Base-by-base conservation (phyloP, 2,888 invertebrate species). In the Coleophora flavipennella region DNA sequence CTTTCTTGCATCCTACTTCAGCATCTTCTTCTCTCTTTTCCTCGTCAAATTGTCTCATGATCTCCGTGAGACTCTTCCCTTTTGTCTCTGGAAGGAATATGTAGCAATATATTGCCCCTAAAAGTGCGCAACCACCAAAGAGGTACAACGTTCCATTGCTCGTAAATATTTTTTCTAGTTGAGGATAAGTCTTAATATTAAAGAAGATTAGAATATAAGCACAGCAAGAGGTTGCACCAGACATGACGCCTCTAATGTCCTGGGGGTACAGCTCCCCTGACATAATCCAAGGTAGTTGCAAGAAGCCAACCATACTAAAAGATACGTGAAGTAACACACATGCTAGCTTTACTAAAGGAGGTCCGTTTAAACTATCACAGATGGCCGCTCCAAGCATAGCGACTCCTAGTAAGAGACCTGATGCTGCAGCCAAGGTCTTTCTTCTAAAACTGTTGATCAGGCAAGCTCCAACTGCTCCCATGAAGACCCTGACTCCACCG, bases 241-340 rank as follows among this genome's bases (percentile, higher is more conserved):
- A 88, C 86, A 91, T 88, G 0, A 90, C 86, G 0, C 91, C 90
- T 49, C 92, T 75, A 2, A 90, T 89, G 41, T 87, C 86, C 46
- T 91, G 79, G 2, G 91, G 91, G 53, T 91, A 92, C 33, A 92
- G 60, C 56, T 92, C 92, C 1, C 91, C 91, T 0, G 89, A 91
- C 88, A 92, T 88, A 25, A 92, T 88, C 91, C 91, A 92, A 0
- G 92, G 92, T 3, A 92, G 74, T 14, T 91, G 92, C 0, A 92
- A 66, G 65, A 90, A 91, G 0, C 92, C 92, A 1, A 91, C 84
- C 91, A 91, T 92, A 45, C 90, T 90, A 54, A 90, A 90, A 0
- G 89, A 88, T 0, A 92, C 91, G 60, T 92, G 91, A 11, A 88
- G 73, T 25, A 91, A 68, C 0, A 92, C 84, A 48, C 91, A 90